Evolutionary conservation across 2,113 vertebrate genomes (phyloP).

Genomic region (Chrysochloris asiatica): DNA sequence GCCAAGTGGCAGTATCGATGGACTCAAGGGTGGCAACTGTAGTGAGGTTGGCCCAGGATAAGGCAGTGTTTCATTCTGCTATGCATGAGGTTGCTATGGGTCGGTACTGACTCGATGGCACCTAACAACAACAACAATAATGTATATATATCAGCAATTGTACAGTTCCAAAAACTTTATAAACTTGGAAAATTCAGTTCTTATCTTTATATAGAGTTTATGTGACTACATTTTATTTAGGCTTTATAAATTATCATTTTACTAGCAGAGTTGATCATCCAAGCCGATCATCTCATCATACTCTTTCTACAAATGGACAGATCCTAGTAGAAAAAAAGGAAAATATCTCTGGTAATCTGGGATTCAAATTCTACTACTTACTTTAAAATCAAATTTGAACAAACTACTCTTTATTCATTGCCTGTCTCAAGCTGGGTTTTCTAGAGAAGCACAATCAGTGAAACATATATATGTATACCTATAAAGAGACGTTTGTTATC

Average conservation of each 20-base stretch:
- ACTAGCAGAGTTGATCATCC: neutral
- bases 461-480: no score
- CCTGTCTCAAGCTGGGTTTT: no score
- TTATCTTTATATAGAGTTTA: neutral
- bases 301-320: neutral
- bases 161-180: neutral
- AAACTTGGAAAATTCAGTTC: neutral
- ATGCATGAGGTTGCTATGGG: no score
- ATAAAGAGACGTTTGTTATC: no score
- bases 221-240: neutral
- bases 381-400: neutral
- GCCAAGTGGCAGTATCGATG: no score
- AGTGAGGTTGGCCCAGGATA: no score
- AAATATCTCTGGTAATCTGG: neutral
- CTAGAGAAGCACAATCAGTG: no score
- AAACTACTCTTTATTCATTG: no score
- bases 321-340: neutral
- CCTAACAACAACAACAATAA: no score
- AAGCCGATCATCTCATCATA: neutral
- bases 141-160: neutral
- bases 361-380: neutral
- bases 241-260: neutral
- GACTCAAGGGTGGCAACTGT: no score
- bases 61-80: no score
- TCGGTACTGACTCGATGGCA: no score